A percentile compares a stretch with the other conserved stretches of the same genome.
These are phyloP conservation scores for Digitonthophagus gazella DNA, from an alignment of 2,888 invertebrate species.

Conservation along the genomic window DNA sequence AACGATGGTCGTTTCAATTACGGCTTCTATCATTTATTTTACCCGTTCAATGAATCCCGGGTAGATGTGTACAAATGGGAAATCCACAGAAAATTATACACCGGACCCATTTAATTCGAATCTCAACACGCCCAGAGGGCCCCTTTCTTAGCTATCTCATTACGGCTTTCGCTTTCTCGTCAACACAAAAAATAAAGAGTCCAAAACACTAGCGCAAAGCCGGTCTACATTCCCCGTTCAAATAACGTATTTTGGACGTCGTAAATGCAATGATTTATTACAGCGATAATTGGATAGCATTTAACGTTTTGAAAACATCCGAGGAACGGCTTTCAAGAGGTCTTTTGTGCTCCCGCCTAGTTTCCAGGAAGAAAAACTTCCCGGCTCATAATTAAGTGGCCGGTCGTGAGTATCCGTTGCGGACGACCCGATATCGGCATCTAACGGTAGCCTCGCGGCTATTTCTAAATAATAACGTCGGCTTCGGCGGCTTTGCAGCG, in stretches of 20 bases:
- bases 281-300: conserved; percentile 16
- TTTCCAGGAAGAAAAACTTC: conserved; percentile 4
- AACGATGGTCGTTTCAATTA: not conserved
- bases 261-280: conserved; percentile 9
- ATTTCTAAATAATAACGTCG: not conserved
- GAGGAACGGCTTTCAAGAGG: not conserved
- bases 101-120: too few relatives aligned
- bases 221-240: not conserved
- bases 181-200: not conserved
- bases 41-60: too few relatives aligned
- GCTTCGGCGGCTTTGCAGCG: not conserved
- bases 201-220: not conserved
- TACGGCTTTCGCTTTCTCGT: not conserved
- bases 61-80: too few relatives aligned
- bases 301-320: conserved; percentile 17
- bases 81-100: too few relatives aligned
- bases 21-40: not conserved
- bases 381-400: not conserved
- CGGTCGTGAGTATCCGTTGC: not conserved
- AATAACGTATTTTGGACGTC: not conserved
- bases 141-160: too few relatives aligned
- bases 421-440: not conserved
- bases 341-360: not conserved
- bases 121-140: too few relatives aligned
- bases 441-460: not conserved